Base-by-base conservation (phyloP, 2,113 vertebrate genomes). In the Tetrax tetrax region DNA sequence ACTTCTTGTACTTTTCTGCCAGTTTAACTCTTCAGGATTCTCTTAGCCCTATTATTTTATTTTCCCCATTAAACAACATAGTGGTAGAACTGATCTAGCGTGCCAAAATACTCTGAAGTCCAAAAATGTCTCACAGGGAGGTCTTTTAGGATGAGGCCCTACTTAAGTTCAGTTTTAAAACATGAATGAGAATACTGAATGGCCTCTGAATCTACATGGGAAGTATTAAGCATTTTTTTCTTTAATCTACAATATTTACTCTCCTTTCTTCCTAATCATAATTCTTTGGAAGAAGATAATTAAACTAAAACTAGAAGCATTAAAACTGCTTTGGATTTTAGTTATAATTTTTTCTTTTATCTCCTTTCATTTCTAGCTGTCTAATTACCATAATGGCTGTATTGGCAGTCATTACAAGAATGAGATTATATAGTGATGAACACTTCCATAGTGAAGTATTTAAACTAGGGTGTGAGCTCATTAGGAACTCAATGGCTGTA, bases 321-420 rank as follows among this genome's bases (percentile, higher is more conserved):
- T 69, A 82, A 92, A 93, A 90, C 16, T 51, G 20, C 48, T 84
- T 93, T 90, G 82, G 72, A 80, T 92, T 92, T 94, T 81, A 89
- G 80, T 82, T 91, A 41, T 91, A 2, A 1, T 81, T 64, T 95
- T 95, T 85, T 24, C n/a, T 89, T 91, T 83, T 85, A 79, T 93
- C 69, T 90, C 48, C 47, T 91, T 96, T 95, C 65, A 89, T 88
- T 92, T 96, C 83, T 95, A 70, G 48, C 28, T 95, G 54, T 95
- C 84, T 96, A 60, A 82, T 97, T 95, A 90, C 35, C 72, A 92
- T 96, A 96, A 97, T 92, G 87, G 68, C 69, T 93, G 37, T 90
- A 95, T 90, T 93, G 93, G 75, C 79, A 96, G 54, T 96, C 90
- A 84, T 90, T 96, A 93, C 57, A 92, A 84, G 83, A 95, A 91